A percentile compares a stretch with the other conserved stretches of the same genome.
These are phyloP conservation scores for Corbicula japonica DNA, from an alignment of 2,888 invertebrate species.

Conservation along the genomic window DNA sequence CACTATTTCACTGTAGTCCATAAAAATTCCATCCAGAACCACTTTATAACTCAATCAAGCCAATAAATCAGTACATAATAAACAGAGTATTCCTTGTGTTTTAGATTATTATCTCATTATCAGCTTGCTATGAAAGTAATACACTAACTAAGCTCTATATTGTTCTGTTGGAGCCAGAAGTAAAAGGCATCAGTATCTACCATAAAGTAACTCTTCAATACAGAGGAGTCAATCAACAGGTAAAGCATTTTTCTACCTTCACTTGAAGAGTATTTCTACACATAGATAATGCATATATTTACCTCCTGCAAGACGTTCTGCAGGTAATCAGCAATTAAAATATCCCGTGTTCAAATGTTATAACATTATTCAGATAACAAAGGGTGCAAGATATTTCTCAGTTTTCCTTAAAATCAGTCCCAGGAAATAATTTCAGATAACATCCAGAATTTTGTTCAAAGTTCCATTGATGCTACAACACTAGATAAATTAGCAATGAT, in stretches of 20 bases:
- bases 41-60: conserved; percentile 46
- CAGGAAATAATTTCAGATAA: too few species aligned
- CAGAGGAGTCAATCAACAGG: conserved; percentile 31
- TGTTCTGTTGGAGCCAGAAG: conserved; percentile 20
- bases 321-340: too few species aligned
- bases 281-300: too few species aligned
- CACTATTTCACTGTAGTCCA: too few species aligned
- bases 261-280: conserved; percentile 26
- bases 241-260: conserved; percentile 21
- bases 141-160: conserved; percentile 33
- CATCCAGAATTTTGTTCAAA: too few species aligned
- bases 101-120: conserved; percentile 53
- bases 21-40: conserved; percentile 57
- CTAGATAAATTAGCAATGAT: too few species aligned
- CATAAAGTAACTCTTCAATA: conserved; percentile 28
- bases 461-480: too few species aligned
- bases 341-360: too few species aligned
- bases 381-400: too few species aligned
- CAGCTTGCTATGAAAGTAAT: conserved; percentile 37
- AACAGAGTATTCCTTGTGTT: conserved; percentile 51
- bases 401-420: too few species aligned
- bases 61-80: conserved; percentile 51
- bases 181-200: conserved; percentile 36
- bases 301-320: too few species aligned
- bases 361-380: too few species aligned